A percentile compares a stretch with the other conserved stretches of the same genome.
Evolutionary conservation across 2,113 vertebrate genomes (phyloP).

Genomic region (Amazona guildingii): DNA sequence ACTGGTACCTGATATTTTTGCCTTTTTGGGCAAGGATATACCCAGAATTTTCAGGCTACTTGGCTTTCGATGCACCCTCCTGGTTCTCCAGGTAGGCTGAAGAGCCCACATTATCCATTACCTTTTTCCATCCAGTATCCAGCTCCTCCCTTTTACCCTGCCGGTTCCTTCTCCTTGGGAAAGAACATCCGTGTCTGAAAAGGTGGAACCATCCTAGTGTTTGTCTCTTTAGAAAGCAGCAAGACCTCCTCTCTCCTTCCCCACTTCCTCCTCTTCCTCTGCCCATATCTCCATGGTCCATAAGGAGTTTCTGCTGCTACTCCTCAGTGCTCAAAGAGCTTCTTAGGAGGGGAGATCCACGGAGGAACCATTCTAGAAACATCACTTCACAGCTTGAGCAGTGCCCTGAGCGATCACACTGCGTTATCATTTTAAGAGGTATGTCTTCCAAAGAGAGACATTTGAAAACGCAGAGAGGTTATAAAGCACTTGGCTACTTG

Average conservation of each 20-base stretch:
- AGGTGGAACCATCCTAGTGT: not conserved
- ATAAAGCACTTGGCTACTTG: conserved; percentile 20
- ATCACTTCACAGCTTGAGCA: not conserved
- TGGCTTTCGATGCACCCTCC: not conserved
- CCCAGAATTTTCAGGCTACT: not conserved
- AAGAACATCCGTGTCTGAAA: not conserved
- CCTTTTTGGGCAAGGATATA: not conserved
- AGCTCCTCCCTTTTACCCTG: not conserved
- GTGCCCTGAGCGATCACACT: not conserved
- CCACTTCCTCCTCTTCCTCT: not conserved
- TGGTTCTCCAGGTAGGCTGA: not conserved
- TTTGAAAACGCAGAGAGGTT: conserved; percentile 38
- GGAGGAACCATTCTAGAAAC: not conserved
- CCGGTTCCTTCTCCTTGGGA: not conserved
- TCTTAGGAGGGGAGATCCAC: not conserved
- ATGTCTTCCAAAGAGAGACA: conserved; percentile 8
- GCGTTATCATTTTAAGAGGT: not conserved
- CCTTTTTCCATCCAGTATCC: not conserved
- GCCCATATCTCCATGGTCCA: fast-evolving
- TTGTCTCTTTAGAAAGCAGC: not conserved
- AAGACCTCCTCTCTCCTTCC: not conserved
- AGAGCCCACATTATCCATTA: not conserved
- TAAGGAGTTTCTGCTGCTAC: not conserved
- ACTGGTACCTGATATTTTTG: not conserved
- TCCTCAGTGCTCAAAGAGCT: not conserved